A percentile compares a stretch with the other conserved stretches of the same genome.
These are phyloP conservation scores for Valencia hispanica DNA, from an alignment of 2,797 vertebrate genomes.

Conservation along the genomic window DNA sequence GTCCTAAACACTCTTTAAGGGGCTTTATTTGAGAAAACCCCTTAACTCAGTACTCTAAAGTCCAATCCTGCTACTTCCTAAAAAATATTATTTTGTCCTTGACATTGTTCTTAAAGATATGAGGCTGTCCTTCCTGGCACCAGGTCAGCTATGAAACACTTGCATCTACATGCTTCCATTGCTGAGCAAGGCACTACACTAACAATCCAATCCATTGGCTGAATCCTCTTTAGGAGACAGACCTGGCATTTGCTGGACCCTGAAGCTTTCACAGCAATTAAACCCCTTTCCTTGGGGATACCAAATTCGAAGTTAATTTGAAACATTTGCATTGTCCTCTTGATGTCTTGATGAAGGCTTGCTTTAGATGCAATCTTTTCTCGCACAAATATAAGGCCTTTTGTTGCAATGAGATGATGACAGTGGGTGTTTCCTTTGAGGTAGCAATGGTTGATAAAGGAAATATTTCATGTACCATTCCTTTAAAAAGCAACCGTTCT, in stretches of 20 bases:
- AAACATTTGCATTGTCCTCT: background rate
- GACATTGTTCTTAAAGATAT: background rate
- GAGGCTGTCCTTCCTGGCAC: background rate
- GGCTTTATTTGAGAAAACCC: background rate
- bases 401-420: too few species aligned
- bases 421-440: too few species aligned
- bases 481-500: too few species aligned
- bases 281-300: background rate
- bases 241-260: background rate
- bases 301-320: background rate
- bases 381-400: too few species aligned
- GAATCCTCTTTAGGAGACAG: background rate
- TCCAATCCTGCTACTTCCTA: background rate
- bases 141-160: background rate
- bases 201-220: background rate
- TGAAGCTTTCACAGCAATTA: background rate
- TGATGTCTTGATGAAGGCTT: background rate
- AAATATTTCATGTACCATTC: too few species aligned
- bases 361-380: background rate
- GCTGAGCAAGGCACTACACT: background rate
- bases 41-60: background rate
- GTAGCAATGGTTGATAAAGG: too few species aligned
- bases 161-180: background rate
- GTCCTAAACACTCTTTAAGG: background rate
- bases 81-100: constrained; percentile 4